Conservation (phyloP, 2,797 vertebrate genomes). For the Micrastur ruficollis region DNA sequence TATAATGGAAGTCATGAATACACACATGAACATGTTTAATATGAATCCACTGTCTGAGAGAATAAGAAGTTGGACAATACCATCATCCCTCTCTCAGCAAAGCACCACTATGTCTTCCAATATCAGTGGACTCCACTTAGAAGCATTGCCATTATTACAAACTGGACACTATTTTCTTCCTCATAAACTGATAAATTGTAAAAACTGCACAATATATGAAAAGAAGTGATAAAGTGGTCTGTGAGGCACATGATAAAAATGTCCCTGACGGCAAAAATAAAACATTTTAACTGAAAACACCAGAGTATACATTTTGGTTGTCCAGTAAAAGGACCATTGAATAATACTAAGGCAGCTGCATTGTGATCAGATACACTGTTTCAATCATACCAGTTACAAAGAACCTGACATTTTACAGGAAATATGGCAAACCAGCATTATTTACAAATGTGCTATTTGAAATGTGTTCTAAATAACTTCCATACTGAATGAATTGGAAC, state of each 20-base stretch:
- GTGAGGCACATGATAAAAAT: not conserved
- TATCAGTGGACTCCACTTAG: not conserved
- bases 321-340: not conserved
- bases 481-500: not conserved
- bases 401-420: not conserved
- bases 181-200: not conserved
- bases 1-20: not conserved
- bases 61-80: not conserved
- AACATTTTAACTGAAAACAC: not conserved
- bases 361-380: not conserved
- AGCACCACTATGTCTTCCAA: not conserved
- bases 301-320: not conserved
- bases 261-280: not conserved
- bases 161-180: not conserved
- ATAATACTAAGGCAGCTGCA: not conserved
- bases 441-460: not conserved
- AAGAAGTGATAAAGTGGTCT: not conserved
- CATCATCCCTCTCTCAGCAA: not conserved
- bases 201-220: not conserved
- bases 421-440: not conserved
- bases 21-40: accelerated
- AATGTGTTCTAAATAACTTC: not conserved
- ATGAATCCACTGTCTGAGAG: not conserved
- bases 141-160: not conserved
- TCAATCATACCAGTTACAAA: not conserved